These are phyloP conservation scores for Allobates femoralis DNA, from an alignment of 2,797 vertebrate species.

Conservation along the genomic window DNA sequence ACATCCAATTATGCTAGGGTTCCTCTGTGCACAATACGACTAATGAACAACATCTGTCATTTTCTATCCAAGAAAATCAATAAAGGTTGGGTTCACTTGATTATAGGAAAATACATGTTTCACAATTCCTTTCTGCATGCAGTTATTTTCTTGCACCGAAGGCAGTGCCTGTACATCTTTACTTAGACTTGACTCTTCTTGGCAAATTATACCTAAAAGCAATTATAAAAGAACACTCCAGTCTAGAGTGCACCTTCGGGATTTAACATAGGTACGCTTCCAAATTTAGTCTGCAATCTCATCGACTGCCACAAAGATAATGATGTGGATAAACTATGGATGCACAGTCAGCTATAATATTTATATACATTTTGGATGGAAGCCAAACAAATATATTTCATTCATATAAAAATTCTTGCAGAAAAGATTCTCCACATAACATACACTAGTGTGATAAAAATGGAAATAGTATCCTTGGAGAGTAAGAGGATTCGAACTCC, in stretches of 20 bases:
- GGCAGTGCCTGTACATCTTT: conserved; percentile 42
- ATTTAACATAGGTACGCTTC: conserved; percentile 10
- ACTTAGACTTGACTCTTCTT: conserved; percentile 27
- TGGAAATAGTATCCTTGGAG: no score
- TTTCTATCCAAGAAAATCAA: conserved; percentile 63
- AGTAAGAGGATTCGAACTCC: no score
- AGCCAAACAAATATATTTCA: not conserved
- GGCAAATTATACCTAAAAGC: conserved; percentile 34
- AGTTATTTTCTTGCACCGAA: conserved; percentile 50
- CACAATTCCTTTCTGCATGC: conserved; percentile 50
- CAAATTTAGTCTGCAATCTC: conserved; percentile 22
- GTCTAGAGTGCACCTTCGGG: conserved; percentile 51
- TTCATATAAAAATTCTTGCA: not conserved
- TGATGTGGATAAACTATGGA: conserved; percentile 46
- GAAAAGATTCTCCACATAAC: not conserved
- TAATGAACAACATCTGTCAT: conserved; percentile 65
- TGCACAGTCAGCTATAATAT: conserved; percentile 30
- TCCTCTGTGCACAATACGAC: conserved; percentile 60
- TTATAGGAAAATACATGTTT: conserved; percentile 58
- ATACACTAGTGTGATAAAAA: not conserved
- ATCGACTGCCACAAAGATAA: conserved; percentile 27
- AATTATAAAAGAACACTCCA: conserved; percentile 47
- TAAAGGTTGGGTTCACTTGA: conserved; percentile 63
- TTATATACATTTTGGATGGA: conserved; percentile 33
- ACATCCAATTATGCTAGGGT: conserved; percentile 63